Evolutionary conservation across 2,113 vertebrate genomes (phyloP), one percentile per base, ranked within the genome.

Genomic region (Stictonetta naevosa): DNA sequence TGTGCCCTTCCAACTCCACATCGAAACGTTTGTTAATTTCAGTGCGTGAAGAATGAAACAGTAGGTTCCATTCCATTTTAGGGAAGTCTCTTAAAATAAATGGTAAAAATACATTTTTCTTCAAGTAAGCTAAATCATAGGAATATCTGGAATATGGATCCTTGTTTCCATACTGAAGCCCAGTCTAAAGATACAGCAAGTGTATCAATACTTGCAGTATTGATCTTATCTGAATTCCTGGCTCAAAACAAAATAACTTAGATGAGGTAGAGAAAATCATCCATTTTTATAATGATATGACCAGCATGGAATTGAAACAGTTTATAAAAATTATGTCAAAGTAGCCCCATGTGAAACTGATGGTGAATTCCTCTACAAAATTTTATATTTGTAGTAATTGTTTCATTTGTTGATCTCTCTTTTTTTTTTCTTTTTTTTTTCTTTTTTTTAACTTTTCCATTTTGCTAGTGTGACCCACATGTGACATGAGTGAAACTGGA

Each of bases 201-300:
- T 20, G 14, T n/a, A n/a, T n/a, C n/a, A n/a, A n/a, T n/a, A 73
- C 7, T 71, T 29, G 19, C 8, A 40, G 11, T 23, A 42, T 1
- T 80, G 33, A 14, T 90, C 91, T 73, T 52, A 64, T 31, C 42
- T 58, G 53, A 85, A 76, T 0, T 0, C 12, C 6, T 59, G 0
- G 1, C 17, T 85, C 52, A 90, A 79, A 75, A 50, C 4, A 79
- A 91, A 84, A 77, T 66, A 63, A 20, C 20, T 48, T 84, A n/a
- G 5, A 50, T 44, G 13, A 59, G 17, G 11, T 17, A 40, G 25
- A 76, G 13, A 83, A 86, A 89, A 58, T 6, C 2, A 46, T 92
- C 68, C 0, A 11, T 80, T 85, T 62, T 68, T 73, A 29, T 76
- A 33, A 52, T 19, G 19, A 73, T 36, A 64, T 8, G 42, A 66